These are phyloP conservation scores for Apodemus speciosus DNA, from an alignment of 2,113 vertebrate species.

Conservation along the genomic window DNA sequence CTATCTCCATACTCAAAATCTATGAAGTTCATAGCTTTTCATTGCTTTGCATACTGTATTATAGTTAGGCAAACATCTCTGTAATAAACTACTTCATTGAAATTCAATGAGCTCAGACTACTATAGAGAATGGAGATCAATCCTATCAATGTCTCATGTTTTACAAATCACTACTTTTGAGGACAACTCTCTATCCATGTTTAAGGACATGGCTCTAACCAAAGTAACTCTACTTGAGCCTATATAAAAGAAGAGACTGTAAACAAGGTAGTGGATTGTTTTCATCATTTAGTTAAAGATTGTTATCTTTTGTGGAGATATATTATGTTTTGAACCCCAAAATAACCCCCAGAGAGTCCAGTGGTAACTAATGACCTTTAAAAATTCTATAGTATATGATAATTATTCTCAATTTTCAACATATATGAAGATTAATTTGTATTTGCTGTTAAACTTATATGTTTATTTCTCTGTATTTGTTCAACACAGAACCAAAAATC, in stretches of 20 bases:
- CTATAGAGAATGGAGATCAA: neutral
- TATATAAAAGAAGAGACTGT: neutral
- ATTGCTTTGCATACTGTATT: neutral
- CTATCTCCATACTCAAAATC: too few relatives aligned
- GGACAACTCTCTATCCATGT: neutral
- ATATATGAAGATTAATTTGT: neutral
- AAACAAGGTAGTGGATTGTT: neutral
- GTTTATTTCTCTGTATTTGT: neutral
- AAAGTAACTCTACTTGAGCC: neutral
- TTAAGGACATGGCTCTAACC: neutral
- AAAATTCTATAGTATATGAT: neutral
- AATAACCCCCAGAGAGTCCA: neutral
- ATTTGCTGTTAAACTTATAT: neutral
- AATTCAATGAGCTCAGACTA: neutral
- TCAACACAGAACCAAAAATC: neutral
- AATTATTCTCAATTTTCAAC: neutral
- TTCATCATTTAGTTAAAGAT: neutral
- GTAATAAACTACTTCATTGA: neutral
- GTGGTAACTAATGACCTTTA: neutral
- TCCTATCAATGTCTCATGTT: neutral
- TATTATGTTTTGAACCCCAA: neutral
- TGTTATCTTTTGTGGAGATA: neutral
- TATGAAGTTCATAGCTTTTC: neutral
- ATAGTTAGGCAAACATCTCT: neutral
- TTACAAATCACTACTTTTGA: neutral